Evolutionary conservation across 2,888 invertebrate species (phyloP).

Genomic region (Pyrochroa serraticornis): DNA sequence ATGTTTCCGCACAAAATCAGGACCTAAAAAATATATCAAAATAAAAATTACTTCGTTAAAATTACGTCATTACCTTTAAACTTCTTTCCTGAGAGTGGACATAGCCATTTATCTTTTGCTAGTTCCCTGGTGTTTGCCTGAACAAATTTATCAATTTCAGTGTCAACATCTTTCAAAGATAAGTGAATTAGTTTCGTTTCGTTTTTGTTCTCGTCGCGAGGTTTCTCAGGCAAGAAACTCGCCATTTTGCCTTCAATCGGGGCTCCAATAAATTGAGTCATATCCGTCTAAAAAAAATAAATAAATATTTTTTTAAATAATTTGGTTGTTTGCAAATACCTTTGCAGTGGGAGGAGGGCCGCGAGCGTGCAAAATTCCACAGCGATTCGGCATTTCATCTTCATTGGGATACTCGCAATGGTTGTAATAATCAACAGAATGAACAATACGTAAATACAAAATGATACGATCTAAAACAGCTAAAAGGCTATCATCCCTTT

Average conservation of each 20-base stretch:
- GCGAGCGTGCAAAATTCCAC: slow-evolving; percentile 97
- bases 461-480: slow-evolving; percentile 81
- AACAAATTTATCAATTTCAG: slow-evolving; percentile 92
- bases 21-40: slow-evolving; percentile 66
- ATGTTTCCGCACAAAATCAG: slow-evolving; percentile 98
- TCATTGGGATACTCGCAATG: slow-evolving; percentile 99
- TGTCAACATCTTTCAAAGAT: slow-evolving; percentile 62
- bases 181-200: slow-evolving; percentile 53
- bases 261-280: slow-evolving; percentile 75
- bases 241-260: slow-evolving; percentile 91
- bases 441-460: slow-evolving; percentile 92
- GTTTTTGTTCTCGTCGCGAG: slow-evolving; percentile 72
- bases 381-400: slow-evolving; percentile 99
- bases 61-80: slow-evolving; percentile 72
- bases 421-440: slow-evolving; percentile 99
- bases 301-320: not conserved
- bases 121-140: slow-evolving; percentile 95
- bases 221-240: slow-evolving; percentile 81
- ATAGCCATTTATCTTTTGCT: slow-evolving; percentile 98
- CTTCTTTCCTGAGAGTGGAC: slow-evolving; percentile 97
- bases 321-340: slow-evolving; percentile 54
- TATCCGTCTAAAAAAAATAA: slow-evolving; percentile 63
- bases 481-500: slow-evolving; percentile 74
- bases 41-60: too few relatives aligned
- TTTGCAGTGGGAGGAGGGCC: slow-evolving; percentile 86